Evolutionary conservation across 2,888 invertebrate genomes (phyloP).

Genomic region (Trissoscelio sp.): DNA sequence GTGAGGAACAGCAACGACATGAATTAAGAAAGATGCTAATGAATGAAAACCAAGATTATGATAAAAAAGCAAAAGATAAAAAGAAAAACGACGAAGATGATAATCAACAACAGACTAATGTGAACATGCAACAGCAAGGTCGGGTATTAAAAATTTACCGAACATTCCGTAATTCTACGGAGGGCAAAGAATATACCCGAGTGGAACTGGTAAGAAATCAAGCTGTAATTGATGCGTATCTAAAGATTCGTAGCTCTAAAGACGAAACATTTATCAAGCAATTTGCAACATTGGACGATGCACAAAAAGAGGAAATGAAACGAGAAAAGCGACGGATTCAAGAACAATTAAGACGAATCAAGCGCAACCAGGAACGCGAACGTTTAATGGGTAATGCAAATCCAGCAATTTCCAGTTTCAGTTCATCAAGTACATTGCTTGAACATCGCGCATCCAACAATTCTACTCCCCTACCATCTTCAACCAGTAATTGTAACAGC

Average conservation of each 20-base stretch:
- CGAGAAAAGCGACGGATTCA: constrained; percentile 97
- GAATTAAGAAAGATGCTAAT: constrained; percentile 97
- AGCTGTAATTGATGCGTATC: constrained; percentile 98
- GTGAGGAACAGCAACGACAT: constrained; percentile 97
- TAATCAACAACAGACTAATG: too few species aligned
- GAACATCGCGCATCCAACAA: constrained; percentile 72
- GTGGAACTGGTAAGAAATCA: too few species aligned
- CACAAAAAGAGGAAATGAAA: constrained; percentile 99
- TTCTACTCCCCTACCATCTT: constrained; percentile 74
- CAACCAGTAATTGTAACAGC: constrained; percentile 78
- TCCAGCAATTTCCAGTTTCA: constrained; percentile 18
- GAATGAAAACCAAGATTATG: constrained; percentile 87
- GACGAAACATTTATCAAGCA: constrained; percentile 96
- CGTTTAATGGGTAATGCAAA: constrained; percentile 84
- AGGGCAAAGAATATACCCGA: constrained; percentile 96
- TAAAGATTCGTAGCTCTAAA: constrained; percentile 97
- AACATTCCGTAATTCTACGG: constrained; percentile 91
- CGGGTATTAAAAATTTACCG: constrained; percentile 95
- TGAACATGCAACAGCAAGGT: too few species aligned
- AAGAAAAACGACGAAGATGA: constrained; percentile 85
- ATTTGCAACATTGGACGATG: constrained; percentile 99
- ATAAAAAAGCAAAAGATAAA: too few species aligned
- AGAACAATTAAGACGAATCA: constrained; percentile 97
- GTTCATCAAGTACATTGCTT: constrained; percentile 70
- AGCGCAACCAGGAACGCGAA: constrained; percentile 97